Evolutionary conservation across 1,140 invertebrate species (phyloP), one percentile per base, ranked within the genome.

Genomic region (Anoplolepis gracilipes): DNA sequence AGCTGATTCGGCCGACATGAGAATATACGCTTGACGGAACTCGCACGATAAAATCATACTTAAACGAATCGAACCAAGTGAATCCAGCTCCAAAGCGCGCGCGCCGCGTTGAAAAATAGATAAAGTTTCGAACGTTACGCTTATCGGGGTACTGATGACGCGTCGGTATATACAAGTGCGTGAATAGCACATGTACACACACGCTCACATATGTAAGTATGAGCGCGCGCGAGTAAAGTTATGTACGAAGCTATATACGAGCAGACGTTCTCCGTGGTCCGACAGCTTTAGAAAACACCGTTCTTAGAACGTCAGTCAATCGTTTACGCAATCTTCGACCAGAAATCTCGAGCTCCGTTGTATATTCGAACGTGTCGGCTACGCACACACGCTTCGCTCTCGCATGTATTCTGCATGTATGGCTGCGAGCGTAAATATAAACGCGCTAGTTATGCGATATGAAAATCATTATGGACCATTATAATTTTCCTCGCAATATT

Each of bases 241-340:
- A 76, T 28, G 57, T 76, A 76, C 10, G 61, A 6, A 49, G 39
- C 22, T 64, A 30, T 33, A 64, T 7, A n/a, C 49, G n/a, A 59
- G 78, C 53, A 72, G 67, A 72, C 78, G 67, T 72, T 82, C 78
- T 72, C 53, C 65, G 36, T 82, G 67, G 53, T 82, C 86, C 49
- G 72, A 53, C 81, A 67, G 57, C 53, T 86, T 85, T 82, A 85
- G 75, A 85, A 81, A 85, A 85, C 72, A 62, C 65, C 39, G 73
- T 77, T 70, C 59, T 62, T 85, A 30, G 53, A 11, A 69, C 76
- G 78, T 90, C 87, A 90, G 85, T 85, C 88, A 87, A 90, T 91
- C 87, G 88, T 88, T 91, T 90, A 90, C 86, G 90, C 84, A 91
- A 91, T 88, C 87, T 62, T 69, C 64, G 65, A 81, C 19, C 84